Evolutionary conservation across 2,797 vertebrate species (phyloP).

Genomic region (Iguana delicatissima): DNA sequence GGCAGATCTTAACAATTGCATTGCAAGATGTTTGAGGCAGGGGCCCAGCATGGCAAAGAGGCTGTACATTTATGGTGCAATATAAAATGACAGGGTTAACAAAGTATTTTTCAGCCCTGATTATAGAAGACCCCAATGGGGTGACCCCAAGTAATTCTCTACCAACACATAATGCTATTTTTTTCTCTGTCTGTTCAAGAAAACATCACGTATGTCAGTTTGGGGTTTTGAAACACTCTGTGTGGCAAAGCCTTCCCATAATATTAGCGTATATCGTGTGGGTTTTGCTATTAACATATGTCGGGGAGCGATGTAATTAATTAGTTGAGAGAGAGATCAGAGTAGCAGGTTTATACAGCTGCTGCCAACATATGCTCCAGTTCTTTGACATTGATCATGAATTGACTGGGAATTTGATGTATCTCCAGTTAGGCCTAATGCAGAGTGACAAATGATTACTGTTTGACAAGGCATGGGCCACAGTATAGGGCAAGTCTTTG

Average conservation of each 20-base stretch:
- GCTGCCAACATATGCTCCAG: conserved; percentile 21
- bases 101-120: too few species aligned
- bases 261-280: conserved; percentile 22
- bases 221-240: neutral
- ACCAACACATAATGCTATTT: neutral
- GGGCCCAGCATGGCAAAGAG: neutral
- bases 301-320: conserved; percentile 57
- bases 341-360: conserved; percentile 50
- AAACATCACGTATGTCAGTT: neutral
- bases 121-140: neutral
- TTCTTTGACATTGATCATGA: conserved; percentile 34
- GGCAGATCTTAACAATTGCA: neutral
- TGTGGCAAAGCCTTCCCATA: conserved; percentile 8
- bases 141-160: neutral
- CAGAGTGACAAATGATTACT: neutral
- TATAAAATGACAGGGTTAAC: neutral
- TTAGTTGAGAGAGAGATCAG: conserved; percentile 47
- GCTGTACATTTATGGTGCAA: neutral
- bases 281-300: conserved; percentile 42
- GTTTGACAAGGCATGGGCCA: neutral
- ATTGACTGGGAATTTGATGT: neutral
- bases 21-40: neutral
- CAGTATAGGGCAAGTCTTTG: neutral
- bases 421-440: neutral
- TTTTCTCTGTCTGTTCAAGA: conserved; percentile 6